Evolutionary conservation across 35 echinoderm and acorn worm genomes (phyloP).

Genomic region (Heliocidaris tuberculata): DNA sequence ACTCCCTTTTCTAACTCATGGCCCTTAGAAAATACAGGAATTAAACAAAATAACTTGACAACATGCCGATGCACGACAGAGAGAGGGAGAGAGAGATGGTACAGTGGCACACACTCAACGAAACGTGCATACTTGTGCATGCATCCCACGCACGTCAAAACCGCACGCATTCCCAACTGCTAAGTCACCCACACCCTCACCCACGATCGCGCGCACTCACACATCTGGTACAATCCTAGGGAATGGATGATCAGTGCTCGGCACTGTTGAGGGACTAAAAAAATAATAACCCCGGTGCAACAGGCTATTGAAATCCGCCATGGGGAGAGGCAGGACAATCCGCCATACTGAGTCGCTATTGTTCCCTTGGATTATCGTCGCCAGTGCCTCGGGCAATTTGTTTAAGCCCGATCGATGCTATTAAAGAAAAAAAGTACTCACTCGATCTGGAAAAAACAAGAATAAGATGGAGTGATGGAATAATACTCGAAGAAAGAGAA

Average conservation of each 20-base stretch:
- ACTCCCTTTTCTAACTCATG: background rate
- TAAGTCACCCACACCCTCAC: background rate
- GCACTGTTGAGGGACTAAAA: background rate
- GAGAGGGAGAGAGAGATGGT: background rate
- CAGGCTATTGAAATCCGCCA: slow-evolving; percentile 25
- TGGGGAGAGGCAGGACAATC: background rate
- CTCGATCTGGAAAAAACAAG: background rate
- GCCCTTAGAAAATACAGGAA: background rate
- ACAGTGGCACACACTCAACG: background rate
- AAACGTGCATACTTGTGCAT: background rate
- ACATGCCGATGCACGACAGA: background rate
- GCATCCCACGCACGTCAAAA: background rate
- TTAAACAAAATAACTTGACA: background rate
- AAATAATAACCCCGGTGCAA: slow-evolving; percentile 42
- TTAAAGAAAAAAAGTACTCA: slow-evolving; percentile 13
- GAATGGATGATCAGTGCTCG: background rate
- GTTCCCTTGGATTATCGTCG: slow-evolving; percentile 36
- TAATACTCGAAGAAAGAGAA: slow-evolving; percentile 9
- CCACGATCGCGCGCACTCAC: background rate
- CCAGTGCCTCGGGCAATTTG: slow-evolving; percentile 43
- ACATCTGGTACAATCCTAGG: background rate
- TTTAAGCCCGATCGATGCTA: slow-evolving; percentile 47
- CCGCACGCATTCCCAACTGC: background rate
- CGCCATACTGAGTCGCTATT: background rate
- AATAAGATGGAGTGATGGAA: background rate